Conservation (phyloP, 2,888 invertebrate genomes). For the Drepanosiphum platanoidis region DNA sequence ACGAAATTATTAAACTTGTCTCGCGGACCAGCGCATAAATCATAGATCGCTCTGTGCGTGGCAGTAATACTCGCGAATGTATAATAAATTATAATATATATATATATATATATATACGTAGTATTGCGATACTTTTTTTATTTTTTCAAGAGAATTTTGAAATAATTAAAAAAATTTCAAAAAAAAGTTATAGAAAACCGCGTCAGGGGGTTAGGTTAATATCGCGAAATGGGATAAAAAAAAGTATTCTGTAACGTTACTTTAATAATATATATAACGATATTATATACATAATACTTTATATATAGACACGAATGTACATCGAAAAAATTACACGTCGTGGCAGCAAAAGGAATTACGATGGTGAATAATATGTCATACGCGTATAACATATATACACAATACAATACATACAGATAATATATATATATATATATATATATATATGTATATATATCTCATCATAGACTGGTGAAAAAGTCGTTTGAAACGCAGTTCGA, state of each 20-base stretch:
- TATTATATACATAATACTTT: background rate
- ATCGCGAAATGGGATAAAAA: background rate
- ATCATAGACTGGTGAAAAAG: background rate
- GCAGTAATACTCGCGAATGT: too few relatives aligned
- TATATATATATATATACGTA: too few relatives aligned
- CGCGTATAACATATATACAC: background rate
- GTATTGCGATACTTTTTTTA: too few relatives aligned
- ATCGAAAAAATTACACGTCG: background rate
- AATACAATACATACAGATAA: background rate
- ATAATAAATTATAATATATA: too few relatives aligned
- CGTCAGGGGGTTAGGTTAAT: background rate
- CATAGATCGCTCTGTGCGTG: too few relatives aligned
- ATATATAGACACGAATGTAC: background rate
- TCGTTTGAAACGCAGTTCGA: slow-evolving; percentile 21
- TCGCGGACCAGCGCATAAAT: too few relatives aligned
- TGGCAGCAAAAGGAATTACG: background rate
- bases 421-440: background rate
- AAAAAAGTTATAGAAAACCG: background rate
- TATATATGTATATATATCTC: background rate
- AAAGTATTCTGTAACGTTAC: background rate
- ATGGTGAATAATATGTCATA: background rate
- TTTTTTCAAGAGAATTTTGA: too few relatives aligned
- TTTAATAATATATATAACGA: background rate
- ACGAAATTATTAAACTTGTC: too few relatives aligned
- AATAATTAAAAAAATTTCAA: too few relatives aligned